Evolutionary conservation across 2,113 vertebrate genomes (phyloP), one percentile per base, ranked within the genome.

Genomic region (Trinectes maculatus): DNA sequence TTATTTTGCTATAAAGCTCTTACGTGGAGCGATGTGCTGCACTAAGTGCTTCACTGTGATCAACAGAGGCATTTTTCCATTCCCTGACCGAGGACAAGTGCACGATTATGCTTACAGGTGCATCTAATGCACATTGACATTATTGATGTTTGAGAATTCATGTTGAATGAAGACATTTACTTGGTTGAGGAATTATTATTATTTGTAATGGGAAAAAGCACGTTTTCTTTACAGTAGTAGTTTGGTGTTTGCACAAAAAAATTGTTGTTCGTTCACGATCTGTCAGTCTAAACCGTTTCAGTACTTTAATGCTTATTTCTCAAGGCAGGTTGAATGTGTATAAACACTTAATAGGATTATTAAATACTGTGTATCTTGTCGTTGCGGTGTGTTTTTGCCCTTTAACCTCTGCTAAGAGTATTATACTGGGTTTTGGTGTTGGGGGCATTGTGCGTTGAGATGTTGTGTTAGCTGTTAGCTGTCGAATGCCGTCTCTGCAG

Each of bases 1-100:
- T 76, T 75, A 29, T 79, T 78, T 66, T 44, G 26, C 53, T 10
- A 5, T 68, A 48, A 85, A 69, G 37, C 22, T 61, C 55, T 28
- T 19, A 8, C 26, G 34, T 49, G 29, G 36, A 42, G 55, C 59
- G 2, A 24, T 16, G 3, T 36, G 47, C 42, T n/a, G 42, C 43
- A 31, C 3, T 49, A 43, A 64, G 13, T 22, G 22, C 31, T 52
- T 48, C 9, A 26, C 8, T 51, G 36, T 37, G 46, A 66, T 48
- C 31, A 74, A 25, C 25, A 4, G 42, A 39, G 58, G 65, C 18
- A 21, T 51, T 46, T 57, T 46, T 26, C n/a, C 18, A 16, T 71
- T 40, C 25, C 37, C 4, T 37, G 8, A 19, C 31, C 12, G 21
- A 13, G 19, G 13, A 48, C 22, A 53, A 63, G 36, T 29, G 4